Conservation (phyloP, 2,888 invertebrate genomes). For the Lobophora halterata region DNA sequence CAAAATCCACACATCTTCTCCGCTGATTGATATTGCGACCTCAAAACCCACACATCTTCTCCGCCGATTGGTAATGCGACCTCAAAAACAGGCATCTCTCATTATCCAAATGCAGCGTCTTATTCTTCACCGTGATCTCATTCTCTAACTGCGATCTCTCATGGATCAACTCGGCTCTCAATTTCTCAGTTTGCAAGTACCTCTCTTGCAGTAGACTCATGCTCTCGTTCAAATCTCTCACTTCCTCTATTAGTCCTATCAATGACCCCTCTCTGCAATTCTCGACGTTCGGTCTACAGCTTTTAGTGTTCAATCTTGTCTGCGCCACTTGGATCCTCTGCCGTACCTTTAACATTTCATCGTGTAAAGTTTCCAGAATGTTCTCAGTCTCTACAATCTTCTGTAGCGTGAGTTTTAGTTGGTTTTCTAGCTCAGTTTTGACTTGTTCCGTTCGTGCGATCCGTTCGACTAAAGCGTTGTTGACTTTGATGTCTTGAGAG, state of each 20-base stretch:
- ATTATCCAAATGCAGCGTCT: constrained; percentile 63
- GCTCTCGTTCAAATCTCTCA: constrained; percentile 65
- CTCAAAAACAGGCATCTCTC: constrained; percentile 65
- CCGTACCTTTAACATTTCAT: constrained; percentile 65
- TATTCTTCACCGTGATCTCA: constrained; percentile 71
- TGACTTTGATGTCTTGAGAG: constrained; percentile 89
- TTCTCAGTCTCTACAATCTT: constrained; percentile 72
- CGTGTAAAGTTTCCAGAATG: constrained; percentile 61
- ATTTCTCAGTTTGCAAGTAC: constrained; percentile 61
- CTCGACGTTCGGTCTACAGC: constrained; percentile 63
- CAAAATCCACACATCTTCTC: constrained; percentile 72
- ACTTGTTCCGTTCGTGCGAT: constrained; percentile 89
- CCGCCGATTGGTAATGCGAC: constrained; percentile 69
- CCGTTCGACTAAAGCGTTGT: constrained; percentile 85
- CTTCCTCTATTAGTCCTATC: constrained; percentile 65
- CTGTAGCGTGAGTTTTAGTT: constrained; percentile 76
- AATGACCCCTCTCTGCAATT: constrained; percentile 72
- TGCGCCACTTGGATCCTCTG: constrained; percentile 71
- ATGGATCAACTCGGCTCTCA: constrained; percentile 65
- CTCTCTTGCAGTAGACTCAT: constrained; percentile 64
- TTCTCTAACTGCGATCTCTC: constrained; percentile 65
- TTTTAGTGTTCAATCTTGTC: constrained; percentile 67
- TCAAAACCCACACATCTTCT: constrained; percentile 70
- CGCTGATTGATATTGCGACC: constrained; percentile 67
- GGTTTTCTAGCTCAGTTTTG: constrained; percentile 84